These are phyloP conservation scores for Apis cerana DNA, from an alignment of 1,140 invertebrate genomes.

Conservation along the genomic window DNA sequence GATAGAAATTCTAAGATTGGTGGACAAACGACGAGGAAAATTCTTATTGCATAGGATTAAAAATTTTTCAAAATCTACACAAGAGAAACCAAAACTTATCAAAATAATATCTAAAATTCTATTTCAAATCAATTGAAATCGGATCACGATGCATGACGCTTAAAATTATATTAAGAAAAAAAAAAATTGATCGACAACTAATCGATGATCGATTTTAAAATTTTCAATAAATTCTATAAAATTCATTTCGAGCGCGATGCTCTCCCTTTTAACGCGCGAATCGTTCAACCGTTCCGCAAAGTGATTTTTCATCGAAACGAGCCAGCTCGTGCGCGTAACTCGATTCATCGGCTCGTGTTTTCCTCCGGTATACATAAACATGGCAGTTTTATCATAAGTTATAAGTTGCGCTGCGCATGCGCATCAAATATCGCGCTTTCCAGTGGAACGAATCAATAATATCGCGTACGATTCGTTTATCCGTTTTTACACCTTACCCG, in stretches of 20 bases:
- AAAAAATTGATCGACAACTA: too few species aligned
- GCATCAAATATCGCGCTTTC: constrained; percentile 3
- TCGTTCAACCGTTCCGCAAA: neutral
- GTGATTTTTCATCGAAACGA: neutral
- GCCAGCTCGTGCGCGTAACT: neutral
- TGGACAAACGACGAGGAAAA: too few species aligned
- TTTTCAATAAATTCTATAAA: neutral
- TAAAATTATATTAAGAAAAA: too few species aligned
- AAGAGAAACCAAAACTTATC: too few species aligned
- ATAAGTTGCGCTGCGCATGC: constrained; percentile 17
- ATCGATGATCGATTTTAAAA: too few species aligned
- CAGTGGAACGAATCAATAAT: constrained; percentile 26
- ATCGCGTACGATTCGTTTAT: constrained; percentile 7
- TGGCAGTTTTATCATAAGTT: constrained; percentile 38
- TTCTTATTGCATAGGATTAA: too few species aligned
- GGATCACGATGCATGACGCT: too few species aligned
- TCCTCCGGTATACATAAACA: constrained; percentile 29
- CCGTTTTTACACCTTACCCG: neutral
- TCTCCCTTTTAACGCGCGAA: neutral
- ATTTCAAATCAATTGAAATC: too few species aligned
- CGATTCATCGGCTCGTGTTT: neutral
- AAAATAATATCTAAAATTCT: too few species aligned
- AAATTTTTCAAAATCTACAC: too few species aligned
- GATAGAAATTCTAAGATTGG: too few species aligned
- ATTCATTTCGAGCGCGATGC: neutral